Percentiles rank a stretch among this genome's conserved stretches.
Conservation (phyloP, 1,140 invertebrate genomes). For the Hypsibius dujardini region DNA sequence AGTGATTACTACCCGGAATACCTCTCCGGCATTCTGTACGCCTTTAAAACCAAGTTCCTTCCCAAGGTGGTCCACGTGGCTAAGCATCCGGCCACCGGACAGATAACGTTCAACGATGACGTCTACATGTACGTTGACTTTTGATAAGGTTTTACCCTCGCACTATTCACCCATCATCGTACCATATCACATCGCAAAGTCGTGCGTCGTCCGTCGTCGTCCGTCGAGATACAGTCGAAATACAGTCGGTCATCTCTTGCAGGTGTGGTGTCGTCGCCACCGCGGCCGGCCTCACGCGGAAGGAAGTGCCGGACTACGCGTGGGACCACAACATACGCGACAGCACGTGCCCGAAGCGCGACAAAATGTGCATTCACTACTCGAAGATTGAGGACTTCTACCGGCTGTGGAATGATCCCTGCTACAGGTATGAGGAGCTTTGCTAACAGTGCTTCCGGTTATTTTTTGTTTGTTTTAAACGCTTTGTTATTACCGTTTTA, state of each 20-base stretch:
- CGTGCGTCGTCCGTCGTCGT: no score
- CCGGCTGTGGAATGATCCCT: neutral
- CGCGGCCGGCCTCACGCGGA: slow-evolving; percentile 1
- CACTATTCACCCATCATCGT: no score
- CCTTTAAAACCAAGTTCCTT: neutral
- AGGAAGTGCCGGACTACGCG: neutral
- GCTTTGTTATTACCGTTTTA: no score
- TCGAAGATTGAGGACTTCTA: neutral
- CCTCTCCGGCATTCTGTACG: slow-evolving; percentile 1
- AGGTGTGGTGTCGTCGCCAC: neutral
- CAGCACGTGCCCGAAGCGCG: neutral
- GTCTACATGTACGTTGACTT: no score
- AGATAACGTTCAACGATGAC: slow-evolving; percentile 9
- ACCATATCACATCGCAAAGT: no score
- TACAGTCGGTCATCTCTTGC: no score
- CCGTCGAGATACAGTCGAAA: no score
- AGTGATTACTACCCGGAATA: neutral
- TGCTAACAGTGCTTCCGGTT: neutral
- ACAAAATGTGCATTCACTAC: slow-evolving; percentile 12
- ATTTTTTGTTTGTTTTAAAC: neutral
- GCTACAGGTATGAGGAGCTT: neutral
- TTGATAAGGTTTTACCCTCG: no score
- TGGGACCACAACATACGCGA: neutral
- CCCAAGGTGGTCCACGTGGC: neutral
- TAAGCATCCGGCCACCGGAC: neutral